phyloP scores from a whole-genome alignment of 2,888 invertebrate species.

The Thysanoteuthis rhombus region DNA sequence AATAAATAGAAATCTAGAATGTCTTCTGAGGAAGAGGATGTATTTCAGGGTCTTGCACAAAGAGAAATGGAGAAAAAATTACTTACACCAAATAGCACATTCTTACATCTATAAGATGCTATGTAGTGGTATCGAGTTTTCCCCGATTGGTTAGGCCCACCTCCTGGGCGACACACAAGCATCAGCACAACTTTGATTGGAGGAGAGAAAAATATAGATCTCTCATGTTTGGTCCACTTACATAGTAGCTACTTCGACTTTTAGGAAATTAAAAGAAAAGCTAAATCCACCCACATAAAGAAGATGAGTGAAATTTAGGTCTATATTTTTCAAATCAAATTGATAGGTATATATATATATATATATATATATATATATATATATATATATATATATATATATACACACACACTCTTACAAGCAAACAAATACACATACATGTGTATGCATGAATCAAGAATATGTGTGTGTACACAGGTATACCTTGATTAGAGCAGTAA shows the following conservation, averaged over 20 bases:
- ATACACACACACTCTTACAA: too few relatives aligned
- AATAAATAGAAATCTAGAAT: background rate
- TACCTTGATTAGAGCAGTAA: too few relatives aligned
- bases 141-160: background rate
- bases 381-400: too few relatives aligned
- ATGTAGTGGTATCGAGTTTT: background rate
- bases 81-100: background rate
- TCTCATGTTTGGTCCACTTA: background rate
- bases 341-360: too few relatives aligned
- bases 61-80: background rate
- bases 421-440: too few relatives aligned
- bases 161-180: background rate
- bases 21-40: background rate
- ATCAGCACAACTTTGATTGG: background rate
- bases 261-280: background rate
- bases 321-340: too few relatives aligned
- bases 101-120: conserved; percentile 12
- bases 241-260: background rate
- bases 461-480: too few relatives aligned
- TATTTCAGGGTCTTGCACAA: background rate
- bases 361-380: too few relatives aligned
- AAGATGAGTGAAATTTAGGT: background rate
- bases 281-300: background rate
- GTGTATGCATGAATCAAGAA: too few relatives aligned
- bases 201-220: background rate